A percentile compares a stretch with the other conserved stretches of the same genome.
These are phyloP conservation scores for Microchrysa polita DNA, from an alignment of 2,888 invertebrate species.

Conservation along the genomic window DNA sequence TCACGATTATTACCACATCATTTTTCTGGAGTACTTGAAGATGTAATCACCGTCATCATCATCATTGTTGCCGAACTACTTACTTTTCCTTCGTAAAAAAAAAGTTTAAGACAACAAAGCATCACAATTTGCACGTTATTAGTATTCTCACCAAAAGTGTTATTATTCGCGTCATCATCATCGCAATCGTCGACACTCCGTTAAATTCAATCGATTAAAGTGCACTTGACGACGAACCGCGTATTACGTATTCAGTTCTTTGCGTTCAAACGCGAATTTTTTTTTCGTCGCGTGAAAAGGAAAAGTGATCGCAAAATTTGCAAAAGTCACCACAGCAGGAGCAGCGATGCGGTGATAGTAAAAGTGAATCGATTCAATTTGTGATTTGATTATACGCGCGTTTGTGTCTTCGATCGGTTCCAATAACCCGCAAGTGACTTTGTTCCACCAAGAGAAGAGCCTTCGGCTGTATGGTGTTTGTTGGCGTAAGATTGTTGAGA, in stretches of 20 bases:
- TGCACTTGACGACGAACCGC: background rate
- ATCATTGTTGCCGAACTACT: background rate
- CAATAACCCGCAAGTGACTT: constrained; percentile 5
- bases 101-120: background rate
- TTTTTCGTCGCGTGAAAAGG: too few relatives aligned
- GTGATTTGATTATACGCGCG: too few relatives aligned
- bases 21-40: background rate
- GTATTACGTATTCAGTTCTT: background rate
- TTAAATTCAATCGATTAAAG: background rate
- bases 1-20: background rate
- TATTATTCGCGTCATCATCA: background rate
- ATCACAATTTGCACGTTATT: background rate
- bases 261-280: too few relatives aligned
- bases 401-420: background rate
- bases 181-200: background rate
- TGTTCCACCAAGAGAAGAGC: background rate
- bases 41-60: background rate
- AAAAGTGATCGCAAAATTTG: constrained; percentile 23
- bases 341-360: constrained; percentile 9
- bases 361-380: constrained; percentile 22
- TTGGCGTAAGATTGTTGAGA: background rate
- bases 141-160: background rate
- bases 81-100: background rate
- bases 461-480: constrained; percentile 1
- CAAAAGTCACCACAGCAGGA: constrained; percentile 22